Conservation (phyloP, 2,888 invertebrate genomes). For the Hirtodrosophila confusa region DNA sequence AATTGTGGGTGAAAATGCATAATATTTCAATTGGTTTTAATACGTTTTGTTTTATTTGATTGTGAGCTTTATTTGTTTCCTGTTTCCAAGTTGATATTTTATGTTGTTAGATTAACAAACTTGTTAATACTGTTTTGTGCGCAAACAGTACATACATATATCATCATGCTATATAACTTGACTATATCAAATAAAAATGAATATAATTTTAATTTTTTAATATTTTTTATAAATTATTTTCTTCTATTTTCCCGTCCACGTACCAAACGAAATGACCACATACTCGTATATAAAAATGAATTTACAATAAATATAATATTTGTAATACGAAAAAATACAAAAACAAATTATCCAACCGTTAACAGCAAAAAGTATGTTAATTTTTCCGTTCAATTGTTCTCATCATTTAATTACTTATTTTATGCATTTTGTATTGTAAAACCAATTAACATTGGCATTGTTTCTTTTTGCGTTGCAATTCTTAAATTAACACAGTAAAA, state of each 20-base stretch:
- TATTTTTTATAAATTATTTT: slow-evolving; percentile 67
- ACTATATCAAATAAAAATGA: slow-evolving; percentile 30
- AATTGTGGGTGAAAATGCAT: slow-evolving; percentile 19
- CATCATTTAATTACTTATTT: slow-evolving; percentile 24
- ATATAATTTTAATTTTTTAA: slow-evolving; percentile 60
- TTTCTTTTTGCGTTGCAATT: slow-evolving; percentile 24
- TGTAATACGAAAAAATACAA: slow-evolving; percentile 24
- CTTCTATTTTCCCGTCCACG: slow-evolving; percentile 68
- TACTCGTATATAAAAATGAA: slow-evolving; percentile 11
- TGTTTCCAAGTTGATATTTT: background rate
- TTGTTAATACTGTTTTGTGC: slow-evolving; percentile 13
- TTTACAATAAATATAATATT: slow-evolving; percentile 28
- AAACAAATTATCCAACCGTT: slow-evolving; percentile 44
- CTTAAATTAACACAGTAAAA: slow-evolving; percentile 17
- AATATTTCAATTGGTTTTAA: slow-evolving; percentile 13
- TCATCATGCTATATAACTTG: slow-evolving; percentile 21
- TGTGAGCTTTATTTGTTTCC: background rate
- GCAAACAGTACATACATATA: slow-evolving; percentile 19
- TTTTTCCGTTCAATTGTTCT: slow-evolving; percentile 39
- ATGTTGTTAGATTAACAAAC: background rate
- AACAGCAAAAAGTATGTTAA: slow-evolving; percentile 76
- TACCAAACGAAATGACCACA: slow-evolving; percentile 56
- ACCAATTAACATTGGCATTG: slow-evolving; percentile 39
- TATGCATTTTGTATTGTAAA: slow-evolving; percentile 39
- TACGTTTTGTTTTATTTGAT: background rate